These are phyloP conservation scores for Balaeniceps rex DNA, from an alignment of 2,113 vertebrate genomes.

Conservation along the genomic window DNA sequence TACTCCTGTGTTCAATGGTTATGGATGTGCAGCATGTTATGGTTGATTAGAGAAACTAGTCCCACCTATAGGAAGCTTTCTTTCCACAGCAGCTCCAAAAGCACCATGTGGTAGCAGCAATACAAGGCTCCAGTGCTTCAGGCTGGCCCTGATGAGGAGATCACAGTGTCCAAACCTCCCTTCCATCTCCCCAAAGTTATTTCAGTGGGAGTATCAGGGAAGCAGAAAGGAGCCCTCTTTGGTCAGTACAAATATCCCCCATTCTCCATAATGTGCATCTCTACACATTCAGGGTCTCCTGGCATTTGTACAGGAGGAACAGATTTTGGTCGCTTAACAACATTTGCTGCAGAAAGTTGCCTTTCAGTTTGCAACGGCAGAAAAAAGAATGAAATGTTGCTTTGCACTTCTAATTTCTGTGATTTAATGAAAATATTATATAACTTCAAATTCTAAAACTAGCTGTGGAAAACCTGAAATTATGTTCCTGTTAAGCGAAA, in stretches of 20 bases:
- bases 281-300: neutral
- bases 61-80: neutral
- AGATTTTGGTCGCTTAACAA: neutral
- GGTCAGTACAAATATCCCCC: neutral
- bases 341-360: neutral
- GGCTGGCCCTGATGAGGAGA: neutral
- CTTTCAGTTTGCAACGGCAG: neutral
- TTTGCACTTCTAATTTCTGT: neutral
- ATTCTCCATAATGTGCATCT: neutral
- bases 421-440: neutral
- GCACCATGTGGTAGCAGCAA: neutral
- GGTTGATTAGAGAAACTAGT: neutral
- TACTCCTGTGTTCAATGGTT: neutral
- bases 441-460: neutral
- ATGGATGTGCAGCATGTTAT: neutral
- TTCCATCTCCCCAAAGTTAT: too few species aligned
- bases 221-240: neutral
- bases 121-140: neutral
- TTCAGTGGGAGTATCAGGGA: neutral
- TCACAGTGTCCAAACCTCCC: neutral
- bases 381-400: neutral
- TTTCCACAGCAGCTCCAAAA: neutral
- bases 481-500: neutral
- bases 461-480: neutral
- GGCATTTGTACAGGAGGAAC: neutral